A percentile compares a stretch with the other conserved stretches of the same genome.
Conservation (phyloP, 2,113 vertebrate genomes). For the Ceyx melanurus region DNA sequence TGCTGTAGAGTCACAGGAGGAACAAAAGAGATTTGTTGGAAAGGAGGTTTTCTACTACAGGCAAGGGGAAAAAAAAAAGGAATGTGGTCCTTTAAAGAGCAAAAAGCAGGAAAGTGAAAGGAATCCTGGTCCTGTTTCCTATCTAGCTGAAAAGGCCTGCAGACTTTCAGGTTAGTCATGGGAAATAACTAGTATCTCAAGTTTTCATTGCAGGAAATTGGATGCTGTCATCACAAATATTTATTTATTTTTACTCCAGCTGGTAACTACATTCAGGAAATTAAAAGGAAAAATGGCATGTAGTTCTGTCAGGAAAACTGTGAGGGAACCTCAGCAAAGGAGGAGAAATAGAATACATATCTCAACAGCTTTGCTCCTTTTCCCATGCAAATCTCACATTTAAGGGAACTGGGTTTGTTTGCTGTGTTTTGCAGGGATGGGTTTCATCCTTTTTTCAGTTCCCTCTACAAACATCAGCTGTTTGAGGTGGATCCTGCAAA, state of each 20-base stretch:
- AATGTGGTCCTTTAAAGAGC: not conserved
- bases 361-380: not conserved
- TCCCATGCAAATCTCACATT: not conserved
- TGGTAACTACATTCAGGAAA: constrained; percentile 26
- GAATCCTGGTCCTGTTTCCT: not conserved
- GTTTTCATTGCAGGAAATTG: constrained; percentile 44
- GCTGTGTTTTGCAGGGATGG: not conserved
- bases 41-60: constrained; percentile 46
- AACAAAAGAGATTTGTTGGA: constrained; percentile 62
- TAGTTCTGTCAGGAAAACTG: not conserved
- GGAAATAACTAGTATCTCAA: not conserved
- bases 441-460: not conserved
- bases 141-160: not conserved
- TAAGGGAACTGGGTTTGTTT: not conserved
- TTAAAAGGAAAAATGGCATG: constrained; percentile 11
- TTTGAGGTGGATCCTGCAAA: not conserved
- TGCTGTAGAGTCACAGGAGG: constrained; percentile 44
- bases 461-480: not conserved
- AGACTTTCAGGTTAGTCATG: constrained; percentile 34
- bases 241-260: constrained; percentile 34
- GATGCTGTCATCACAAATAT: constrained; percentile 16
- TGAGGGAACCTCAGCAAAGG: not conserved
- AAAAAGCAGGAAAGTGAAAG: constrained; percentile 26
- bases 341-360: not conserved
- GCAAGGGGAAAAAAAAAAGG: not conserved